These are phyloP conservation scores for Brachionus rotundiformis DNA, from an alignment of 1,140 invertebrate species.

Conservation along the genomic window DNA sequence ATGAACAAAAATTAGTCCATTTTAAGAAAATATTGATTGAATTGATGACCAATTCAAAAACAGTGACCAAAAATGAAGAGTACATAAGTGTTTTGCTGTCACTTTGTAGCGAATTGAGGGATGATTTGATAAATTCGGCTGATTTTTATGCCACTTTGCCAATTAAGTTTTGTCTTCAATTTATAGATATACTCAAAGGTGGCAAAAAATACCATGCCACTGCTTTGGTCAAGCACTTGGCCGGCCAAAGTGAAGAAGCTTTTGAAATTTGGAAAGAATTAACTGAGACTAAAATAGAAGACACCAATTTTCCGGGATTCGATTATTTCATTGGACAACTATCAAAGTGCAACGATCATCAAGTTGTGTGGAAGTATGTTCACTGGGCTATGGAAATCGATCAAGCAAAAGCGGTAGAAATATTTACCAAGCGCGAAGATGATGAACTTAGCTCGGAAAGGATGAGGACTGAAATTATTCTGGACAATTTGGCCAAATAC, in stretches of 20 bases:
- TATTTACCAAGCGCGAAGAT: conserved; percentile 19
- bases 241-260: not conserved
- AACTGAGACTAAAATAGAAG: not conserved
- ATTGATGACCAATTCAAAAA: conserved; percentile 7
- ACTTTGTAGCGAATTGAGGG: not conserved
- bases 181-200: conserved; percentile 13
- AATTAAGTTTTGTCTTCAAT: conserved; percentile 15
- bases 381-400: conserved; percentile 42
- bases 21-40: conserved; percentile 4
- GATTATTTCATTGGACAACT: conserved; percentile 21
- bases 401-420: conserved; percentile 32
- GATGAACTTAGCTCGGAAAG: conserved; percentile 32
- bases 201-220: not conserved
- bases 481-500: conserved; percentile 38
- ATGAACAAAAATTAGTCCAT: not conserved
- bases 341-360: conserved; percentile 7
- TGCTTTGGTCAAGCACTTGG: not conserved
- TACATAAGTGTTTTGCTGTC: not conserved
- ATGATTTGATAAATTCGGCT: not conserved
- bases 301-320: conserved; percentile 26
- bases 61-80: conserved; percentile 11
- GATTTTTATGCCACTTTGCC: conserved; percentile 18
- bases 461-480: not conserved
- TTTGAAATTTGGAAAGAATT: conserved; percentile 51
- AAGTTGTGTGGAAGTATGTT: conserved; percentile 34